Evolutionary conservation across 2,888 invertebrate species (phyloP).

Genomic region (Synergus itoensis): DNA sequence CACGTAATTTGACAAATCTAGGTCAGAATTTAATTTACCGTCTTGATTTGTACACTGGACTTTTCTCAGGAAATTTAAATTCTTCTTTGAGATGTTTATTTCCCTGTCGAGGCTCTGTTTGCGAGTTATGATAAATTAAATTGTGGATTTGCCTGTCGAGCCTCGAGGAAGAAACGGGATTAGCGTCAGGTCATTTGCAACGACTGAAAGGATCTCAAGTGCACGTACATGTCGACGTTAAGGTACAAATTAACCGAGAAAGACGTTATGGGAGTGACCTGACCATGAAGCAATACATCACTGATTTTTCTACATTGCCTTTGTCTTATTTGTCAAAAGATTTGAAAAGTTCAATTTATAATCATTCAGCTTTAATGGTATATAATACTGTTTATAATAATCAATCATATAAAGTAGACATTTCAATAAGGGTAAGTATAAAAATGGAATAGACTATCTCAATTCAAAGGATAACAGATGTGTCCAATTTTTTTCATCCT

Average conservation of each 20-base stretch:
- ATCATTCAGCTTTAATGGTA: background rate
- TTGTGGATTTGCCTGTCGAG: conserved; percentile 11
- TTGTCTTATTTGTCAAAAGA: background rate
- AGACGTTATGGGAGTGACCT: conserved; percentile 58
- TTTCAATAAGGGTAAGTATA: conserved; percentile 1
- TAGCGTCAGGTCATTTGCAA: conserved; percentile 56
- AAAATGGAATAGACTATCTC: background rate
- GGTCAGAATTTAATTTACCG: conserved; percentile 18
- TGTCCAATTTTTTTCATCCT: background rate
- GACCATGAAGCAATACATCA: conserved; percentile 59
- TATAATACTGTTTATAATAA: background rate
- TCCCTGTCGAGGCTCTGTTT: background rate
- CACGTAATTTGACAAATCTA: conserved; percentile 11
- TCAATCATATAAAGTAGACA: conserved; percentile 1
- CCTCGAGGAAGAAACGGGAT: conserved; percentile 53
- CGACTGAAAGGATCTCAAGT: conserved; percentile 30
- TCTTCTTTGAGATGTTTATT: conserved; percentile 24
- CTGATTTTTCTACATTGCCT: conserved; percentile 53
- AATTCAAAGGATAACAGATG: background rate
- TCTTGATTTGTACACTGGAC: conserved; percentile 10
- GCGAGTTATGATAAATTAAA: conserved; percentile 40
- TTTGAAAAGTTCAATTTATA: background rate
- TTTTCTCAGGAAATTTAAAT: conserved; percentile 25
- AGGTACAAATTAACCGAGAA: conserved; percentile 59
- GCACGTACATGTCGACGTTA: conserved; percentile 32